Conservation (phyloP, 2,888 invertebrate species). For the Seladonia tumulorum region DNA sequence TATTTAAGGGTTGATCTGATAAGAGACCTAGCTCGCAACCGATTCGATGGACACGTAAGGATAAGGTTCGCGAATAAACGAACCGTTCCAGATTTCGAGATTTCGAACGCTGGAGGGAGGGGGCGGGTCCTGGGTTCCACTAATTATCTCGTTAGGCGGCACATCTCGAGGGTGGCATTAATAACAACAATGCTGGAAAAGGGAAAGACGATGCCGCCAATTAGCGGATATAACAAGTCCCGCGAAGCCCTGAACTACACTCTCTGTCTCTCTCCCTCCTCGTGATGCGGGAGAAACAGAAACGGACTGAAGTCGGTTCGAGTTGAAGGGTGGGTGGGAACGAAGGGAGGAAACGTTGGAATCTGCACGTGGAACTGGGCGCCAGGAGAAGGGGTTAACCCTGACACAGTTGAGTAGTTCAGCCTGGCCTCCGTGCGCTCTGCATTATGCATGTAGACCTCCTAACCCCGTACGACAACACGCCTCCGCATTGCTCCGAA, state of each 20-base stretch:
- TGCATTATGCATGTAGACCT: constrained; percentile 80
- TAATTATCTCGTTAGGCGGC: constrained; percentile 71
- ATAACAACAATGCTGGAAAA: constrained; percentile 66
- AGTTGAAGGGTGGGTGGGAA: constrained; percentile 1
- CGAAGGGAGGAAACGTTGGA: constrained; percentile 24
- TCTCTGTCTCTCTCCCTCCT: not conserved
- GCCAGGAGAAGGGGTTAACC: constrained; percentile 72
- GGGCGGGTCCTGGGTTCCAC: constrained; percentile 17
- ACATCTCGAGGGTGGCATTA: constrained; percentile 59
- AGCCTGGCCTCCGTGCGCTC: constrained; percentile 69
- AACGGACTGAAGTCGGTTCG: constrained; percentile 30
- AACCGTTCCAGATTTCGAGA: constrained; percentile 7
- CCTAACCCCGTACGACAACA: constrained; percentile 69
- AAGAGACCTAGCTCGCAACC: not conserved
- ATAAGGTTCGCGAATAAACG: not conserved
- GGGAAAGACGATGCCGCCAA: constrained; percentile 64
- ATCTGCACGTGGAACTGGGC: constrained; percentile 66
- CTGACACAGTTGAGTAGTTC: constrained; percentile 80
- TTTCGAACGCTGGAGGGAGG: not conserved
- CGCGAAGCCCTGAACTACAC: constrained; percentile 35
- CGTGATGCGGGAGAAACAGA: constrained; percentile 43
- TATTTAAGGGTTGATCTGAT: not conserved
- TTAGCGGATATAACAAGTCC: constrained; percentile 75
- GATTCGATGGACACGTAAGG: not conserved
- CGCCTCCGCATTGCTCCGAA: constrained; percentile 17